Percentiles rank a stretch among this genome's conserved stretches.
Evolutionary conservation across 2,888 invertebrate species (phyloP).

Genomic region (Leptopilina myrica): DNA sequence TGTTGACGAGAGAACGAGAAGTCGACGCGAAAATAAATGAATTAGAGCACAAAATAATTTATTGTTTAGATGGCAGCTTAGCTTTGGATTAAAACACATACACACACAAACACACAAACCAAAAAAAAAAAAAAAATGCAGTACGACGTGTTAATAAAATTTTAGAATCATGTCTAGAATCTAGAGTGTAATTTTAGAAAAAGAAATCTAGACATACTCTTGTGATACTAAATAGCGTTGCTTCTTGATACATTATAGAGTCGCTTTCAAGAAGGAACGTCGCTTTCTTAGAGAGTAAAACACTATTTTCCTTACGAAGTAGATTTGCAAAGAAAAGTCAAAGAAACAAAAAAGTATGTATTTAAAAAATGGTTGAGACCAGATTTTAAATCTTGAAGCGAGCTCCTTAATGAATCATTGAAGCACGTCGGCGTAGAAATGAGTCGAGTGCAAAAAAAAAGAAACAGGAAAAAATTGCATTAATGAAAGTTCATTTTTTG

Average conservation of each 20-base stretch:
- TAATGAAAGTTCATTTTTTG: not conserved
- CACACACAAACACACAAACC: conserved; percentile 4
- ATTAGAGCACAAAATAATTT: conserved; percentile 51
- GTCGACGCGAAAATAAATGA: conserved; percentile 44
- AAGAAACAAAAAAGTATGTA: not conserved
- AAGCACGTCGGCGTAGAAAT: conserved; percentile 47
- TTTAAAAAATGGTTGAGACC: conserved; percentile 1
- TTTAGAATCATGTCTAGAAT: conserved; percentile 53
- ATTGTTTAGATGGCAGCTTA: conserved; percentile 56
- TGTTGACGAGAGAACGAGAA: conserved; percentile 31
- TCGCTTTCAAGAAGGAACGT: conserved; percentile 52
- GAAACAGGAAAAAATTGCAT: not conserved
- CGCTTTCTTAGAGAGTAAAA: conserved; percentile 16
- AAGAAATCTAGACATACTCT: conserved; percentile 66
- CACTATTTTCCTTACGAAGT: conserved; percentile 22
- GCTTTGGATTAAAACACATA: conserved; percentile 56
- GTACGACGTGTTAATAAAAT: conserved; percentile 54
- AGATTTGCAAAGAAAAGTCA: conserved; percentile 23
- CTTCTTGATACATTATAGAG: conserved; percentile 62
- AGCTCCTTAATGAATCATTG: conserved; percentile 45
- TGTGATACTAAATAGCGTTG: conserved; percentile 70
- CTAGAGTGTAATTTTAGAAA: conserved; percentile 42
- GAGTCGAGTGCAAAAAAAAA: conserved; percentile 23
- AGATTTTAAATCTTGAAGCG: conserved; percentile 41
- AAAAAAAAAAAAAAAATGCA: conserved; percentile 28